phyloP scores from a whole-genome alignment of 2,888 invertebrate species.

The Drosophila percnosoma region DNA sequence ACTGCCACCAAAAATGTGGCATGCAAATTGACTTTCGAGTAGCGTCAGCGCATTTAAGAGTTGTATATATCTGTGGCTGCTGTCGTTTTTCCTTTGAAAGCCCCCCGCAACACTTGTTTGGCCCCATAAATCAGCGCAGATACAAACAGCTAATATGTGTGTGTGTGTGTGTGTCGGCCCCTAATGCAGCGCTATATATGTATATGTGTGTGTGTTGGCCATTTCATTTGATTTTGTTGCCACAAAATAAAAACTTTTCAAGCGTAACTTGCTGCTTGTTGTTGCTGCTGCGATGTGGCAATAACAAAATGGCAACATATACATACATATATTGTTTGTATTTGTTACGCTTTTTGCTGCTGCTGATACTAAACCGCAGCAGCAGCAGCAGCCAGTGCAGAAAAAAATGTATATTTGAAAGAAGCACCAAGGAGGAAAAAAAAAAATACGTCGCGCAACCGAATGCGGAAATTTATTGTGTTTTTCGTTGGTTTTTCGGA shows the following conservation, averaged over 20 bases:
- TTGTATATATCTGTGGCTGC: conserved; percentile 27
- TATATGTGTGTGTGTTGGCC: conserved; percentile 48
- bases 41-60: conserved; percentile 61
- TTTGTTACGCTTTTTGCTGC: conserved; percentile 62
- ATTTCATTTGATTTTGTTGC: conserved; percentile 76
- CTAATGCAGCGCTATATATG: conserved; percentile 55
- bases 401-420: conserved; percentile 20
- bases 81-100: conserved; percentile 8
- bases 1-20: conserved; percentile 59
- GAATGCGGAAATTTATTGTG: conserved; percentile 79
- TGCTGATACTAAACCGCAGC: conserved; percentile 63
- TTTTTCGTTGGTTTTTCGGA: conserved; percentile 64
- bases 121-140: conserved; percentile 73
- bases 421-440: conserved; percentile 25
- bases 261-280: conserved; percentile 71
- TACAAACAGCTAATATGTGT: conserved; percentile 47
- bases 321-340: conserved; percentile 63
- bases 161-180: conserved; percentile 25
- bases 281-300: conserved; percentile 59
- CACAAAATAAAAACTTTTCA: conserved; percentile 75
- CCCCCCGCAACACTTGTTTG: conserved; percentile 35
- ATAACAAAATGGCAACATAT: conserved; percentile 71
- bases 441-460: conserved; percentile 47
- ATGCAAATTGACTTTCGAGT: conserved; percentile 78
- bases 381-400: conserved; percentile 48